Percentiles rank a stretch among this genome's conserved stretches.
These are phyloP conservation scores for Apomyelois bistriatella DNA, from an alignment of 2,888 invertebrate species.

Conservation along the genomic window DNA sequence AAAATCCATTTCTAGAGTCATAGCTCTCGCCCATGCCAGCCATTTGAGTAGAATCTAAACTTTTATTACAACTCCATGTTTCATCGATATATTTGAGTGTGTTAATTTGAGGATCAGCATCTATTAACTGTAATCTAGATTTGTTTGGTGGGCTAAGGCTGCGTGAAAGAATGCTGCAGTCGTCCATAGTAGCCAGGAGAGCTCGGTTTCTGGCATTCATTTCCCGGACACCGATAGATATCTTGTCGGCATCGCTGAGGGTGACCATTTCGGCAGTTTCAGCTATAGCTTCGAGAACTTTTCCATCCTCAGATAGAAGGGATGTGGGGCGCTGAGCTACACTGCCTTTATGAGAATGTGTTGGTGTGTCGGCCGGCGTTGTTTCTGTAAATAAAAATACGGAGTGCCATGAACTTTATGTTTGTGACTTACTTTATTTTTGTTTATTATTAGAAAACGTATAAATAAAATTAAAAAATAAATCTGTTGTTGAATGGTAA, in stretches of 20 bases:
- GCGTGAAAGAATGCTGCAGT: conserved; percentile 70
- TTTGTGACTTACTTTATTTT: too few relatives aligned
- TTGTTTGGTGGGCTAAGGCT: conserved; percentile 71
- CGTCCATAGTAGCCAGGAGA: conserved; percentile 75
- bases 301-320: conserved; percentile 81
- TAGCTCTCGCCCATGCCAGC: conserved; percentile 75
- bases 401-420: too few relatives aligned
- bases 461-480: too few relatives aligned
- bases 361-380: conserved; percentile 71
- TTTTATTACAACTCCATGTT: conserved; percentile 72
- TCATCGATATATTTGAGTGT: conserved; percentile 83
- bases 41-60: conserved; percentile 68
- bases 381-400: conserved; percentile 48
- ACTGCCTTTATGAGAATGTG: conserved; percentile 54
- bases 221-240: conserved; percentile 64
- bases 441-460: too few relatives aligned
- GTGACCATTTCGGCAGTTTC: conserved; percentile 86
- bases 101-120: conserved; percentile 77
- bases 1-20: conserved; percentile 67
- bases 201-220: conserved; percentile 74
- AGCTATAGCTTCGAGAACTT: conserved; percentile 83
- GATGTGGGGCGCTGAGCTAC: conserved; percentile 80
- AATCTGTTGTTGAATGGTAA: too few relatives aligned
- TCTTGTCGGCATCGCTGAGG: conserved; percentile 76
- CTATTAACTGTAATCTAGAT: conserved; percentile 62